Percentiles rank a stretch among this genome's conserved stretches.
Conservation (phyloP, 37 sponge, comb jelly and placozoan species). For the Lycopodina hypogea region DNA sequence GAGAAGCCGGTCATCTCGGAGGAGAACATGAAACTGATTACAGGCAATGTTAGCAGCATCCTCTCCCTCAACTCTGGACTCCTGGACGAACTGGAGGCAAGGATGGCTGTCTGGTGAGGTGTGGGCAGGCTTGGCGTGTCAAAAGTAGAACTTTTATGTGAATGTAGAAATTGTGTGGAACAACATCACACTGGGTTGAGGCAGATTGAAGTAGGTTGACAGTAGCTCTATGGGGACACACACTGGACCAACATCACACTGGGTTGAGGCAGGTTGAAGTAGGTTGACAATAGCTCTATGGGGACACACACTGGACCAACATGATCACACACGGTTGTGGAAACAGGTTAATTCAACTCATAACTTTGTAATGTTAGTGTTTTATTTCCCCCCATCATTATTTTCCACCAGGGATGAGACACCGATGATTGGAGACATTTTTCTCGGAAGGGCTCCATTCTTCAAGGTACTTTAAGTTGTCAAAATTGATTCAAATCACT, state of each 20-base stretch:
- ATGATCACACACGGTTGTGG: neutral
- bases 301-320: neutral
- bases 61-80: constrained; percentile 60
- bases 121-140: neutral
- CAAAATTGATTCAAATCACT: no score
- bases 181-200: neutral
- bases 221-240: no score
- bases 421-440: constrained; percentile 74
- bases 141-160: no score
- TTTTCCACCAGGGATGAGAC: constrained; percentile 57
- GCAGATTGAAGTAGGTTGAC: no score
- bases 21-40: constrained; percentile 50
- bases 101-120: constrained; percentile 61
- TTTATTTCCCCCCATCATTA: neutral
- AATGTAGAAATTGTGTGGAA: no score
- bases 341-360: neutral
- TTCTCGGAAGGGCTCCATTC: constrained; percentile 57
- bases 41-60: constrained; percentile 64
- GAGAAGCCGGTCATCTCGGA: constrained; percentile 71
- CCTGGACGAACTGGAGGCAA: constrained; percentile 63
- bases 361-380: neutral
- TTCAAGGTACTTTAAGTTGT: constrained; percentile 42
- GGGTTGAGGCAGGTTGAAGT: no score
- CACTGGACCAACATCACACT: no score
- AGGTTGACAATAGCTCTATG: neutral